Base-by-base conservation (phyloP, 1,140 invertebrate genomes). In the Metaphire vulgaris region DNA sequence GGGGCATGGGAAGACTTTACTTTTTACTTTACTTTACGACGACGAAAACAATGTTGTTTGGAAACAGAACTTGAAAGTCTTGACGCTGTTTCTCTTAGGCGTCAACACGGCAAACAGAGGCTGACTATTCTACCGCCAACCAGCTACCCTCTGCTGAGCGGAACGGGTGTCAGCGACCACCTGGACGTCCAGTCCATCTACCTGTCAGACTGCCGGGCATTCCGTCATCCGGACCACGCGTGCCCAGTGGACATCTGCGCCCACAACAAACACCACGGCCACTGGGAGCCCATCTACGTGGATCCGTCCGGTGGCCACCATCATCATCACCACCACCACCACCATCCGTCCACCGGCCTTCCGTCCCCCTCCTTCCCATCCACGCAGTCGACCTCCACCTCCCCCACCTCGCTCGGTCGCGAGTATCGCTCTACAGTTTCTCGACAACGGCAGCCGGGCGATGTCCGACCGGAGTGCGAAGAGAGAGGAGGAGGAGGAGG, bases 1-100 rank as follows among this genome's bases (percentile, higher is more conserved):
- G 92, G 30, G 82, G 92, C 1, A 82, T 89, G 29, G 81, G 87
- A 71, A 89, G 90, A 1, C 91, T 91, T 1, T 88, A 89, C 79
- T 83, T 89, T 0, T 81, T 86, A 6, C 83, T n/a, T n/a, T n/a
- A n/a, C n/a, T n/a, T n/a, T n/a, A n/a, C n/a, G n/a, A n/a, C n/a
- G 41, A 56, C 41, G 41, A 56, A 56, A 12, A 21, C 6, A 56
- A 12, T 56, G 41, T 56, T 56, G 41, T n/a, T n/a, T n/a, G n/a
- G n/a, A n/a, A n/a, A n/a, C n/a, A n/a, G n/a, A n/a, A n/a, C n/a
- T n/a, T n/a, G n/a, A n/a, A n/a, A n/a, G n/a, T n/a, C n/a, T n/a
- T n/a, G n/a, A n/a, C n/a, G n/a, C n/a, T n/a, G n/a, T n/a, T 56
- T 56, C 6, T 56, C 21, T 56, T 21, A 56, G 41, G 41, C 41